Evolutionary conservation across 2,113 vertebrate genomes (phyloP).

Genomic region (Lutjanus erythropterus): DNA sequence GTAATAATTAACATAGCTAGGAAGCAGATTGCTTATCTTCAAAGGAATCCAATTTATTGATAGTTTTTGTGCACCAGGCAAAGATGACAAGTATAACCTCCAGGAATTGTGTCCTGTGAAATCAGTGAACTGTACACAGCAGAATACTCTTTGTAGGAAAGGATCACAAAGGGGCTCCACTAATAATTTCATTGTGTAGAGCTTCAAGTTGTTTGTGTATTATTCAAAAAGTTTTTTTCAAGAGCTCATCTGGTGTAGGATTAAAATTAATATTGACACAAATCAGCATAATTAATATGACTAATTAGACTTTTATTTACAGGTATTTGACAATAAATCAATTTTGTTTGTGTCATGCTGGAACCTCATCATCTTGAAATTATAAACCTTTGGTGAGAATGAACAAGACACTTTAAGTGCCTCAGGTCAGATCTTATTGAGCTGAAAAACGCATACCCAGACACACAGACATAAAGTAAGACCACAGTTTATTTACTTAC

Average conservation of each 20-base stretch:
- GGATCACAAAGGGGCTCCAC: neutral
- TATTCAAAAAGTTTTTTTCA: neutral
- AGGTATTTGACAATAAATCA: neutral
- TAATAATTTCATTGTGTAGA: neutral
- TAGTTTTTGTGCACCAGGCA: neutral
- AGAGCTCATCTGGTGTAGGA: neutral
- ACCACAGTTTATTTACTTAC: constrained; percentile 8
- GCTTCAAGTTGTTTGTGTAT: neutral
- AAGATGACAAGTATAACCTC: neutral
- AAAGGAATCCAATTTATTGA: neutral
- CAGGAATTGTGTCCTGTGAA: neutral
- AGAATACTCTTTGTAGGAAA: neutral
- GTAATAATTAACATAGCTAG: neutral
- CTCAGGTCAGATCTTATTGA: neutral
- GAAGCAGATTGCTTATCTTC: neutral
- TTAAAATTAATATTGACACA: neutral
- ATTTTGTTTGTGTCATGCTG: neutral
- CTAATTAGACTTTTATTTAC: neutral
- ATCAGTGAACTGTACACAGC: neutral
- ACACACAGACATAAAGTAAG: neutral
- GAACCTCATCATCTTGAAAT: neutral
- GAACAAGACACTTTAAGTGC: neutral
- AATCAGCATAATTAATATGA: neutral
- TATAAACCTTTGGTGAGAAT: neutral
- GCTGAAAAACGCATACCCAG: neutral